Evolutionary conservation across 2,113 vertebrate genomes (phyloP).

Genomic region (Pedetes capensis): DNA sequence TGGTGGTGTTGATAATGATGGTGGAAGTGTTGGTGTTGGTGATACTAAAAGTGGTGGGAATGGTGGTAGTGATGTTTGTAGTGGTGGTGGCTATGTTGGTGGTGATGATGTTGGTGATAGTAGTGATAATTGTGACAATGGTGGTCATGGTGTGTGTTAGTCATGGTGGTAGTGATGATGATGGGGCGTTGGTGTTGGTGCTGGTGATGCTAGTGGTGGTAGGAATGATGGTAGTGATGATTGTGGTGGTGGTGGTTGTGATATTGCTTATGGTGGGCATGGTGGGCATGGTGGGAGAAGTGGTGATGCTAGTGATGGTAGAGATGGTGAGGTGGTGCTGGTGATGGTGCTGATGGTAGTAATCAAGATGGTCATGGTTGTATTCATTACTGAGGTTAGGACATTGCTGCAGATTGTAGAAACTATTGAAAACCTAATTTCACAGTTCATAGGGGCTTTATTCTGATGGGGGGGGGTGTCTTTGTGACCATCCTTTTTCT

Average conservation of each 20-base stretch:
- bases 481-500: neutral
- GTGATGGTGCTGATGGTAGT: neutral
- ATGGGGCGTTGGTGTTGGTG: neutral
- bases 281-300: neutral
- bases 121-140: neutral
- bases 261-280: neutral
- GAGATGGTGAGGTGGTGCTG: neutral
- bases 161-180: neutral
- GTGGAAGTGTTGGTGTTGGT: neutral
- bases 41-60: neutral
- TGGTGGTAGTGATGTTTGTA: neutral
- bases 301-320: neutral
- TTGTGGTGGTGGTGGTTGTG: no score
- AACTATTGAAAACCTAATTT: neutral
- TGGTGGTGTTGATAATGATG: no score
- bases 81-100: neutral
- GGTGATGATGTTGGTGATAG: neutral
- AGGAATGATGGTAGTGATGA: neutral
- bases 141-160: neutral
- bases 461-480: neutral
- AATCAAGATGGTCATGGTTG: neutral
- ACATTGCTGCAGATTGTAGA: neutral
- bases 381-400: neutral
- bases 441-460: neutral
- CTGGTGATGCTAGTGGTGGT: neutral